Conservation (phyloP, 2,888 invertebrate species). For the Arrhopalites spinosus region DNA sequence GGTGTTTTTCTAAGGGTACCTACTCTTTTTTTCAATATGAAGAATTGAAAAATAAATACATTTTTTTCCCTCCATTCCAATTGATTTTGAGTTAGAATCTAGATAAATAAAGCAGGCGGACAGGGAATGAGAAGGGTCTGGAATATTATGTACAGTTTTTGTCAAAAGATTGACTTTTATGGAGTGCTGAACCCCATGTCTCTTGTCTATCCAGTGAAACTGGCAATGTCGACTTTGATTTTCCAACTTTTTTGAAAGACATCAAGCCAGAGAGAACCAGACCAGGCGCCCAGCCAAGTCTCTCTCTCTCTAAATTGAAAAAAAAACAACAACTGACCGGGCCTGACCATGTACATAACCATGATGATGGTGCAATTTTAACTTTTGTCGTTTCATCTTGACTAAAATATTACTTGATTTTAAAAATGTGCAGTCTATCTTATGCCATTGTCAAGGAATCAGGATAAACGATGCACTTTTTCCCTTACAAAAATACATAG, state of each 20-base stretch:
- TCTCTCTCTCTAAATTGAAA: neutral
- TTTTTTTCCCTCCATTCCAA: neutral
- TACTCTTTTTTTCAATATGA: too few relatives aligned
- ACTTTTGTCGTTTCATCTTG: constrained; percentile 1
- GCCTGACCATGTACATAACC: constrained; percentile 30
- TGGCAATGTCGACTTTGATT: neutral
- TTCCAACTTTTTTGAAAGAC: constrained; percentile 28
- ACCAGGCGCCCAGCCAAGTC: constrained; percentile 26
- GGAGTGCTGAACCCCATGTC: too few relatives aligned
- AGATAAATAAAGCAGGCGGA: neutral
- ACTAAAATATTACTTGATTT: constrained; percentile 28
- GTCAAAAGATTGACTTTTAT: too few relatives aligned
- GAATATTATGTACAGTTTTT: too few relatives aligned
- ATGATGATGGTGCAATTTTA: constrained; percentile 26
- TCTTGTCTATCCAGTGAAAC: too few relatives aligned
- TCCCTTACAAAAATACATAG: too few relatives aligned
- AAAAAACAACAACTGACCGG: constrained; percentile 7
- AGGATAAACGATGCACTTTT: too few relatives aligned
- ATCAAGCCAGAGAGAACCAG: constrained; percentile 12
- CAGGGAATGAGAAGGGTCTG: neutral
- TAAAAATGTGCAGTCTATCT: constrained; percentile 28
- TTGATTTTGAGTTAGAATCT: neutral
- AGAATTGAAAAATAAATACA: neutral
- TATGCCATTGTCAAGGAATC: neutral
- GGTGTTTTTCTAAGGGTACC: too few relatives aligned